phyloP scores from a whole-genome alignment of 2,113 vertebrate genomes.

The Cynopterus brachyotis region DNA sequence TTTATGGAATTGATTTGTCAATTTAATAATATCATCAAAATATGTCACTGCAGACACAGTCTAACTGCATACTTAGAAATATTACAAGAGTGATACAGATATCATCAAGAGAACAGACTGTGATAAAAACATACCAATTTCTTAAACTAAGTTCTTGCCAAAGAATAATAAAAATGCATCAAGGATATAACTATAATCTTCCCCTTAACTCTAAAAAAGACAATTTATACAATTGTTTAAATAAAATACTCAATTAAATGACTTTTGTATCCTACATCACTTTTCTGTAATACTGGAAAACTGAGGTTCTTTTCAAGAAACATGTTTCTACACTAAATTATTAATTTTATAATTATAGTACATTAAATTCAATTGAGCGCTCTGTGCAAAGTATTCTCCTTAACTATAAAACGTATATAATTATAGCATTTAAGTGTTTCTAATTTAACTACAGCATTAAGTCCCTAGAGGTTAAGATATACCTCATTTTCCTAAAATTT shows the following conservation, averaged over 20 bases:
- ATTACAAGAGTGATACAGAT: not conserved
- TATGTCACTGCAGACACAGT: not conserved
- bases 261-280: not conserved
- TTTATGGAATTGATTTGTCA: slow-evolving; percentile 10
- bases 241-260: not conserved
- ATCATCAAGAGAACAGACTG: not conserved
- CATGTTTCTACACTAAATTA: not conserved
- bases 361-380: not conserved
- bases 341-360: slow-evolving; percentile 42
- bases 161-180: not conserved
- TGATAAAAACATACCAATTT: not conserved
- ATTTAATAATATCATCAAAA: slow-evolving; percentile 21
- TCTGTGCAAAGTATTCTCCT: not conserved
- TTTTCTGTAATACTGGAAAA: slow-evolving; percentile 4
- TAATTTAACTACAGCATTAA: not conserved
- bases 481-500: not conserved
- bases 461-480: not conserved
- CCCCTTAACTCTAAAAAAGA: not conserved
- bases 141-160: slow-evolving; percentile 31
- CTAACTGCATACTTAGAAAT: slow-evolving; percentile 5
- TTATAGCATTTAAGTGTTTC: not conserved
- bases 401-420: slow-evolving; percentile 3
- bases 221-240: not conserved
- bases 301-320: not conserved
- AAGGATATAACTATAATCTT: not conserved